These are phyloP conservation scores for Rhamnusium bicolor DNA, from an alignment of 2,888 invertebrate species.

Conservation along the genomic window DNA sequence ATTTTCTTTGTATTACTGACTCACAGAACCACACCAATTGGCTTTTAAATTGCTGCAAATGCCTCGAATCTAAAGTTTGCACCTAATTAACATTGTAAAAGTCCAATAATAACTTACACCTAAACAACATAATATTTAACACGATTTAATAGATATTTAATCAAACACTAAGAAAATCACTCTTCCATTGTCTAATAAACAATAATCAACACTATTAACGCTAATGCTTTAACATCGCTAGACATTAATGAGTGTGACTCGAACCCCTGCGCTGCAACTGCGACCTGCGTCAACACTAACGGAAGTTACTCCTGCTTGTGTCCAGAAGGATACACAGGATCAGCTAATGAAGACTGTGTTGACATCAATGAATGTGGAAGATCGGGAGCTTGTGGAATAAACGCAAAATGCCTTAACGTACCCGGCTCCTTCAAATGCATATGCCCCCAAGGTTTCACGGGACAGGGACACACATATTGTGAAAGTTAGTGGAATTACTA, in stretches of 20 bases:
- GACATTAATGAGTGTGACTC: conserved; percentile 84
- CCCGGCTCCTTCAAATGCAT: conserved; percentile 86
- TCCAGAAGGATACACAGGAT: conserved; percentile 79
- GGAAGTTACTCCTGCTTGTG: conserved; percentile 86
- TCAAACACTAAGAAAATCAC: conserved; percentile 48
- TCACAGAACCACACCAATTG: conserved; percentile 12
- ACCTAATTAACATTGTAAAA: conserved; percentile 21
- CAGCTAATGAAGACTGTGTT: conserved; percentile 75
- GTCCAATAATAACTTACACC: conserved; percentile 19
- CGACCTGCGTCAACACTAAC: conserved; percentile 83
- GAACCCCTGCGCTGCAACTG: conserved; percentile 80
- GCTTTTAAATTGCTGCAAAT: conserved; percentile 30
- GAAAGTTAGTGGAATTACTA: conserved; percentile 78
- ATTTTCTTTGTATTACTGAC: conserved; percentile 23
- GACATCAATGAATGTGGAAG: conserved; percentile 84
- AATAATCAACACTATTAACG: conserved; percentile 25
- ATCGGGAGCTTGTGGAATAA: conserved; percentile 80
- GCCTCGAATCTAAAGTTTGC: conserved; percentile 7
- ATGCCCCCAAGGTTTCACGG: conserved; percentile 83
- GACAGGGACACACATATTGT: conserved; percentile 83
- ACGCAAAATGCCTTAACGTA: conserved; percentile 86
- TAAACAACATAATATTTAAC: not conserved
- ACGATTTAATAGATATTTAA: conserved; percentile 2
- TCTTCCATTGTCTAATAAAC: conserved; percentile 36
- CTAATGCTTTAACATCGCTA: conserved; percentile 64